Evolutionary conservation across 2,888 invertebrate genomes (phyloP), one percentile per base, ranked within the genome.

Genomic region (Limnephilus lunatus): DNA sequence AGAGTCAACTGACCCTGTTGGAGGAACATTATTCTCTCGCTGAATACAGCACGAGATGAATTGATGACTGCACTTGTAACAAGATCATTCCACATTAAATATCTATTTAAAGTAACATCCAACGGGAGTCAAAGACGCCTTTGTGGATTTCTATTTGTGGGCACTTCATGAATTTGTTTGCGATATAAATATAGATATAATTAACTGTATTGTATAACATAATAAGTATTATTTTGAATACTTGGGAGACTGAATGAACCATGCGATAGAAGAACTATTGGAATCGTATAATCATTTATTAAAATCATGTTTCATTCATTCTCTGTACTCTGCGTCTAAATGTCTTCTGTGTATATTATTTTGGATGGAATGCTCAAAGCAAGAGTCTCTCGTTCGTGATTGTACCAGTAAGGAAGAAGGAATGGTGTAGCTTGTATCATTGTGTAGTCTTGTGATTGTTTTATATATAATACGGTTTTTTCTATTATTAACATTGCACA

Each of bases 401-500:
- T 48, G 86, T 32, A 83, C 83, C 32, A 35, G 83, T 83, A 35
- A 25, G 32, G 35, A 83, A 83, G 32, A 83, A 39, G 83, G 35
- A 83, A 83, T 35, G 30, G 86, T 44, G 86, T 86, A 48, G 44
- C 86, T 86, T 44, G 30, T 86, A n/a, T 44, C 35, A 44, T n/a
- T 86, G 86, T n/a, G 44, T 86, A 44, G 86, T 30, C 35, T 44
- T 86, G 44, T 48, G 44, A 44, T 44, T 44, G 39, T 86, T 86
- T 86, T 86, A 44, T 86, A 9, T 11, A 39, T 44, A 44, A 25
- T 44, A 44, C 86, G 35, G 44, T 30, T 86, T 86, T 86, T 30
- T 86, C 86, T 86, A 86, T 44, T 86, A 68, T 68, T 44, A 86
- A 25, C 35, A 32, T 89, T 89, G 88, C 88, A 89, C 88, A 80